These are phyloP conservation scores for Mohoua ochrocephala DNA, from an alignment of 2,113 vertebrate species.

Conservation along the genomic window DNA sequence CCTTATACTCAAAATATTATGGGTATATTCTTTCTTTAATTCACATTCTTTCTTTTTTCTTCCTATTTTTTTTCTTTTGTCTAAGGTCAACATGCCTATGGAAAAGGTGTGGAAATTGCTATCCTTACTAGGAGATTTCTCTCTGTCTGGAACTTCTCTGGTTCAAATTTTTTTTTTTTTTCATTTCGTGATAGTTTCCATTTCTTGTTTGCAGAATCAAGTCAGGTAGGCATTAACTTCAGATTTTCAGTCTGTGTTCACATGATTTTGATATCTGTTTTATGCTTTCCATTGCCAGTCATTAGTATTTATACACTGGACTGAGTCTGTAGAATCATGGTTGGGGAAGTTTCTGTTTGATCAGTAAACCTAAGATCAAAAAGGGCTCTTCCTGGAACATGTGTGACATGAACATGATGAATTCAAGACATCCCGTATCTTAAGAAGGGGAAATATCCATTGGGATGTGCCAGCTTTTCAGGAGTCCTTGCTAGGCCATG, in stretches of 20 bases:
- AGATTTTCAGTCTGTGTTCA: neutral
- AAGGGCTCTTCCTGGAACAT: neutral
- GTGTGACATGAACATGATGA: neutral
- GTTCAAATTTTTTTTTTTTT: neutral
- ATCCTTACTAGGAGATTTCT: neutral
- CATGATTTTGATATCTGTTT: neutral
- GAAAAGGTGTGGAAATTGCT: neutral
- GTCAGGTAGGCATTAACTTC: neutral
- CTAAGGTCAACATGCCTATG: neutral
- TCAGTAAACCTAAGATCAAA: neutral
- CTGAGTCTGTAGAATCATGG: neutral
- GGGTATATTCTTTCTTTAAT: neutral
- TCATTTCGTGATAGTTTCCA: neutral
- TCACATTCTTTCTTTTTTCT: neutral
- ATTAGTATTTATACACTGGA: neutral
- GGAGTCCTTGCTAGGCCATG: neutral
- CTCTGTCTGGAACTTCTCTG: neutral
- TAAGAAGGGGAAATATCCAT: neutral
- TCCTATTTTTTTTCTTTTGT: neutral
- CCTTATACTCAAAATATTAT: neutral
- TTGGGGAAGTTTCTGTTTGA: neutral
- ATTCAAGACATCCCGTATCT: neutral
- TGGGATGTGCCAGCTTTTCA: neutral
- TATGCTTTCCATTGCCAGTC: neutral
- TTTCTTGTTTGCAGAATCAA: neutral